Base-by-base conservation (phyloP, 92 coral and sea anemone species). In the Chrysogorgia sp. region DNA sequence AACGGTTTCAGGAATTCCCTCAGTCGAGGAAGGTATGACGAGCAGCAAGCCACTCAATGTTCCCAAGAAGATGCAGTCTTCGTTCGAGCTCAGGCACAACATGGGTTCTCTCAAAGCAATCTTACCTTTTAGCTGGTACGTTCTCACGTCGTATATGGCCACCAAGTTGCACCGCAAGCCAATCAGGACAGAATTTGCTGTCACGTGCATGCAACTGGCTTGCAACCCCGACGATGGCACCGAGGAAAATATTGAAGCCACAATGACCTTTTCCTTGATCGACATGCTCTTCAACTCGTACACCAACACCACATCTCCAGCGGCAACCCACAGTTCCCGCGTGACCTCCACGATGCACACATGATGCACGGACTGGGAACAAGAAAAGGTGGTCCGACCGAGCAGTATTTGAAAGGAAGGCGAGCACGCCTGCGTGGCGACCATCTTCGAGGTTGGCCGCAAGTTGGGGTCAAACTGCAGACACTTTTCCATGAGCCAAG, bases 351-450 rank as follows among this genome's bases (percentile, higher is more conserved):
- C 92, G 32, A 84, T 82, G 67, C 98, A 93, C 7, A 88, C 93
- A 47, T 87, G 89, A 15, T 93, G 91, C 47, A 91, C 98, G 24
- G 98, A 91, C 69, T 86, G 90, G 34, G 75, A 32, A 22, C 89
- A 66, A 2, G 92, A 87, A 10, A 93, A 63, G 14, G 77, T 76
- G 40, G 69, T 86, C 63, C 86, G 82, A 10, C 96, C 96, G 7
- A 93, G 87, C 23, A 93, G 81, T 41, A 87, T 81, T 80, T 93
- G 98, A 40, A 93, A 93, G 7, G 92, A 88, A 40, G 98, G 92
- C 58, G 89, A 86, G 15, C 90, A 67, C 15, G 89, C 87, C 59
- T 93, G 98, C 49, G 82, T 86, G 26, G 90, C 92, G 62, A 93
- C 74, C 74, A 84, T 65, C 26, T 45, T 81, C 21, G 90, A 56